Base-by-base conservation (phyloP, 2,888 invertebrate genomes). In the Epinotia nisella region DNA sequence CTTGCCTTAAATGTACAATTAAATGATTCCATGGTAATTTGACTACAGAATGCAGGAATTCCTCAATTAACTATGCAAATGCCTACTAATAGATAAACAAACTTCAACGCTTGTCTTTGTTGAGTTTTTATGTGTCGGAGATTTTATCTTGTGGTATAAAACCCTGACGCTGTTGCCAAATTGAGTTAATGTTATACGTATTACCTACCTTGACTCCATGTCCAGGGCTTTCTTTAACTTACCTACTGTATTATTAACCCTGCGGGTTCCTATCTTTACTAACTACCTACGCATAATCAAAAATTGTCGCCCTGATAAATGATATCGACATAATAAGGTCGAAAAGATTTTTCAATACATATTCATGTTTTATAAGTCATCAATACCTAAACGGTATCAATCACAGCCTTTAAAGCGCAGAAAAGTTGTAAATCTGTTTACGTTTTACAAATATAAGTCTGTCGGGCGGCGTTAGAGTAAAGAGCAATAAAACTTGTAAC, bases 21-120 rank as follows among this genome's bases (percentile, higher is more conserved):
- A 61, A 56, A 55, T 56, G 35, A 72, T 56, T 62, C 15, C 13
- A 61, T 56, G 35, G 71, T 58, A 49, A 49, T 62, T 62, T 62
- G 35, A 41, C 61, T 49, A 67, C 41, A 45, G 39, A 56, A 70
- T 41, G 62, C 51, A 58, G 67, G 74, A 74, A 71, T 74, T 74
- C 74, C 74, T 74, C 71, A 67, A 74, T 74, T 71, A 68, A 56
- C 19, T 71, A 71, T 74, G 74, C 68, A 71, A 74, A 71, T 56
- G 24, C 66, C 35, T 21, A 39, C 15, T 60, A 62, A 56, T 55
- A 62, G 51, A 56, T 29, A 66, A 29, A 64, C 41, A 53, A 70
- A 67, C 60, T 61, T 71, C 60, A 60, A 62, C 62, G 61, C 24
- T 67, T 66, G 55, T 66, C 71, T 71, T 66, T 49, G 66, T 71